Base-by-base conservation (phyloP, 2,797 vertebrate genomes). In the Micromesistius poutassou region DNA sequence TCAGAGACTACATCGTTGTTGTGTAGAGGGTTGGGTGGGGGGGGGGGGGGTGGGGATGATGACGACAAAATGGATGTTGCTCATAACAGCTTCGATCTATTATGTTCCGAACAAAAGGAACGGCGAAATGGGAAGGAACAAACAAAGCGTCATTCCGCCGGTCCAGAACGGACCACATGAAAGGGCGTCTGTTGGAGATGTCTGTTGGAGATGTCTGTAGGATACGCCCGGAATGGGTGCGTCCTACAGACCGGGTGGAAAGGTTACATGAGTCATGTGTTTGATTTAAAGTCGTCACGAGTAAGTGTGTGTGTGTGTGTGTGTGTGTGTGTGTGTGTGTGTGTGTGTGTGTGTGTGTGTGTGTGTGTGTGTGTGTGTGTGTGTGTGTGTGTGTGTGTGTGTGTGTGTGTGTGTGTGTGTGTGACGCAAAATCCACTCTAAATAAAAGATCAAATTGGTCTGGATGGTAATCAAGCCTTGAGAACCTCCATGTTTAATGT, bases 401-500 rank as follows among this genome's bases (percentile, higher is more conserved):
- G 22, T n/a, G 55, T 62, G 55, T 62, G 22, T 62, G 55, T 62
- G 55, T 62, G 55, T 25, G 55, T 7, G 55, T 7, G 6, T 8
- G 55, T 9, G 7, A 28, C 12, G 25, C 62, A 9, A 28, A 68
- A 68, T 68, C 25, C 62, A 28, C 62, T 28, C 9, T 28, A 25
- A 68, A 68, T 68, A 28, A 28, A 28, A 28, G 62, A 68, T 62
- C 5, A 25, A 62, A 25, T 68, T 1, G 62, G n/a, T 10, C 62
- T 28, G 62, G 62, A 68, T 28, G 62, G n/a, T 68, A 68, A 68
- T 68, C 62, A 68, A 68, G 62, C 62, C 62, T 28, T 28, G 62
- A 68, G 62, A 68, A 68, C 55, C n/a, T 62, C 25, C 78, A 79
- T 83, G 81, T 83, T 86, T 70, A 83, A 75, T 28, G 76, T 85